These are phyloP conservation scores for Anodontia alba DNA, from an alignment of 2,888 invertebrate species.

Conservation along the genomic window DNA sequence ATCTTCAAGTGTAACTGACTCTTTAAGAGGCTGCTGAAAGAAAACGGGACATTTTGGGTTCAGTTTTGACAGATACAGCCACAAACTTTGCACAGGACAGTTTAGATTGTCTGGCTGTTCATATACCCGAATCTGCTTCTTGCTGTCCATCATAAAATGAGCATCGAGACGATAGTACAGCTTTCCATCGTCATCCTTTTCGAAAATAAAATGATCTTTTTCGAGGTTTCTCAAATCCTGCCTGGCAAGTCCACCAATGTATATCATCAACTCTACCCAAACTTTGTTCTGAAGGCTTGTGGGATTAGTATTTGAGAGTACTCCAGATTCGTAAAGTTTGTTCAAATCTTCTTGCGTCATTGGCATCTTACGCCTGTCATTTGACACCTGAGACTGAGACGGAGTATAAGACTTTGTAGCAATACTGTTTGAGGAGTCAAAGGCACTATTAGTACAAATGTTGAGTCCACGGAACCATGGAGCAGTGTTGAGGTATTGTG, in stretches of 20 bases:
- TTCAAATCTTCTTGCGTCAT: slow-evolving; percentile 47
- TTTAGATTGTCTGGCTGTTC: slow-evolving; percentile 53
- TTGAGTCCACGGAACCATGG: slow-evolving; percentile 46
- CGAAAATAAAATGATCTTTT: slow-evolving; percentile 49
- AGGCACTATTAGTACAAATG: slow-evolving; percentile 33
- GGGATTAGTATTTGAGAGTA: slow-evolving; percentile 40
- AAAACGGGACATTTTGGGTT: slow-evolving; percentile 48
- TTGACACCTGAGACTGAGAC: not conserved
- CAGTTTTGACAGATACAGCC: slow-evolving; percentile 49
- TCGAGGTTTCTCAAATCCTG: slow-evolving; percentile 46
- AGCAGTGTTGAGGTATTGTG: slow-evolving; percentile 37
- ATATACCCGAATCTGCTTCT: slow-evolving; percentile 46
- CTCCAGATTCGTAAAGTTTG: slow-evolving; percentile 43
- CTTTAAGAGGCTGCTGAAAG: slow-evolving; percentile 52
- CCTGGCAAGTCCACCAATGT: slow-evolving; percentile 56
- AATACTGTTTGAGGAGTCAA: slow-evolving; percentile 41
- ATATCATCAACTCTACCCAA: slow-evolving; percentile 58
- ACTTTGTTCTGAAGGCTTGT: slow-evolving; percentile 56
- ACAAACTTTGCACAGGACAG: slow-evolving; percentile 54
- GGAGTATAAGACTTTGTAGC: not conserved
- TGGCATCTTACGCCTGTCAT: slow-evolving; percentile 24
- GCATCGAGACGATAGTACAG: slow-evolving; percentile 50
- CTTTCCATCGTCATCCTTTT: slow-evolving; percentile 40
- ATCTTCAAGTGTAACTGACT: slow-evolving; percentile 15
- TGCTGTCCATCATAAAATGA: slow-evolving; percentile 34